These are phyloP conservation scores for Phrynocephalus vlangalii DNA, from an alignment of 2,797 vertebrate genomes.

Conservation along the genomic window DNA sequence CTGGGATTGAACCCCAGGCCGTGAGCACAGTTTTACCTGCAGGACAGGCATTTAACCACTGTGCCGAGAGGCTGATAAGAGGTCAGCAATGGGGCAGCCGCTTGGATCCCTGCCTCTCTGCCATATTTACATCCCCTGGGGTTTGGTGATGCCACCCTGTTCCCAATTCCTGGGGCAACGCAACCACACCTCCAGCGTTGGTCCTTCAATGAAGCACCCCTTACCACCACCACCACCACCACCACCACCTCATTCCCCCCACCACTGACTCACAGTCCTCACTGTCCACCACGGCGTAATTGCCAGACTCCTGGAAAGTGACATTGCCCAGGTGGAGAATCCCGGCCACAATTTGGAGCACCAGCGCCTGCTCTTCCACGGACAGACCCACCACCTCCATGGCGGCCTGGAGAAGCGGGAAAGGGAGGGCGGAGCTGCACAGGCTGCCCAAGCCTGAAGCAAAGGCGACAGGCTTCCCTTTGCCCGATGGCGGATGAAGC, in stretches of 20 bases:
- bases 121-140: no score
- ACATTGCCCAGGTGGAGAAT: conserved; percentile 88
- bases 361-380: conserved; percentile 78
- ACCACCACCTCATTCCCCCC: no score
- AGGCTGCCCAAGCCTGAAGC: no score
- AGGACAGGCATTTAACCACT: no score
- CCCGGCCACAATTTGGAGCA: conserved; percentile 84
- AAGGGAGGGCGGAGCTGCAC: not conserved
- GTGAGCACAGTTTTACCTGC: no score
- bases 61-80: no score
- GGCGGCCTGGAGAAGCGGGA: conserved; percentile 72
- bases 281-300: conserved; percentile 86
- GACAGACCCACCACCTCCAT: conserved; percentile 83
- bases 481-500: no score
- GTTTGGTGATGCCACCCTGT: not conserved
- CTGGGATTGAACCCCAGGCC: no score
- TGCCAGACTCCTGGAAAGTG: conserved; percentile 84
- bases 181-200: not conserved
- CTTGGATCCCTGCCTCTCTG: not conserved
- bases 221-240: no score
- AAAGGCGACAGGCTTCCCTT: no score
- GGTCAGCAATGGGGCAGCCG: not conserved
- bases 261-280: conserved; percentile 80
- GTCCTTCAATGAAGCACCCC: not conserved
- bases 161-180: not conserved